A percentile compares a stretch with the other conserved stretches of the same genome.
phyloP scores from a whole-genome alignment of 1,140 invertebrate genomes.

The Drosophila cardini region DNA sequence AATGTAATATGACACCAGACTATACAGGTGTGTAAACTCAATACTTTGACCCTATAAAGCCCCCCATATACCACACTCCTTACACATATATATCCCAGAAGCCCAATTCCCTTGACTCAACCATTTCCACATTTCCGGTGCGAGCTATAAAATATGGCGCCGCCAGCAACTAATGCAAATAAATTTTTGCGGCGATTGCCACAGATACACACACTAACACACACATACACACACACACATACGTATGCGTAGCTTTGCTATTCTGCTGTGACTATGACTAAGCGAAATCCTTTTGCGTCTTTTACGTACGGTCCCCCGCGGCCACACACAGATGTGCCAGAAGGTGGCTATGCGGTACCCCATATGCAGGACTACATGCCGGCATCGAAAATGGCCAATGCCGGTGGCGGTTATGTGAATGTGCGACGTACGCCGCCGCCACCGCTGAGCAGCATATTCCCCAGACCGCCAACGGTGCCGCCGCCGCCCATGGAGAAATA shows the following conservation, averaged over 20 bases:
- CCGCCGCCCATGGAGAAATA: constrained; percentile 91
- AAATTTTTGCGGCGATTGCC: constrained; percentile 70
- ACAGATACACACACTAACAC: constrained; percentile 23
- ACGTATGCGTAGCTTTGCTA: constrained; percentile 17
- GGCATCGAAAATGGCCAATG: constrained; percentile 78
- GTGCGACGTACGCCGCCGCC: constrained; percentile 84
- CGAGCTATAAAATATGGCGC: constrained; percentile 73
- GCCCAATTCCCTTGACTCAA: constrained; percentile 49
- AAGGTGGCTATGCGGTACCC: constrained; percentile 86
- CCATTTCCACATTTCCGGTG: constrained; percentile 56
- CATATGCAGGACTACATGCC: constrained; percentile 84
- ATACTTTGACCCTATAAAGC: constrained; percentile 2
- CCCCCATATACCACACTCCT: constrained; percentile 11
- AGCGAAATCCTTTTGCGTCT: constrained; percentile 53
- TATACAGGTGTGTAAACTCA: constrained; percentile 85
- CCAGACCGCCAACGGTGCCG: constrained; percentile 87
- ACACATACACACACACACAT: constrained; percentile 10
- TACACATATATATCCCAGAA: background rate
- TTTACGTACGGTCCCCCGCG: constrained; percentile 30
- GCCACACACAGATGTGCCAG: constrained; percentile 85
- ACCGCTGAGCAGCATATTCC: constrained; percentile 87
- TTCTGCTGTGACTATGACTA: constrained; percentile 50
- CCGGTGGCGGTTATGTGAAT: constrained; percentile 79
- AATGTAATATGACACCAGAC: constrained; percentile 85
- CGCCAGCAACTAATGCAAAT: constrained; percentile 76